Conservation (phyloP, 2,113 vertebrate genomes). For the Acanthisitta chloris region DNA sequence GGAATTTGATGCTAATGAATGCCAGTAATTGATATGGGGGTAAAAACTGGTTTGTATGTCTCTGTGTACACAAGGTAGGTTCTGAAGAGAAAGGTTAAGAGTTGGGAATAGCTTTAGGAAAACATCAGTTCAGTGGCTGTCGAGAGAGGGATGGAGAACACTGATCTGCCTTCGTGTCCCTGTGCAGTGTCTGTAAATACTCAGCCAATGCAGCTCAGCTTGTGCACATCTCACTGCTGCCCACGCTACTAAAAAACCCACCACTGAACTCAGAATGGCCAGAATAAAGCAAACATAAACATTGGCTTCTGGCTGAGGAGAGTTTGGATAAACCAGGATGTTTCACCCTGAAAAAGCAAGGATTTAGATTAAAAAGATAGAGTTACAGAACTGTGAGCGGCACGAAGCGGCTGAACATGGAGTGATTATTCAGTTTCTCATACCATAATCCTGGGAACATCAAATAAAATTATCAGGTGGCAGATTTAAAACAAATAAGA, state of each 20-base stretch:
- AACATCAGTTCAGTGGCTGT: background rate
- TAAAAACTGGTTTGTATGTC: background rate
- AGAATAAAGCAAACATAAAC: background rate
- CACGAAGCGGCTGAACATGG: background rate
- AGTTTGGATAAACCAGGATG: background rate
- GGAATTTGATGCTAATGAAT: background rate
- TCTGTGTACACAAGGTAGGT: background rate
- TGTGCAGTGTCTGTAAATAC: background rate
- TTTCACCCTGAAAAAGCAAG: background rate
- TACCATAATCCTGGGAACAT: background rate
- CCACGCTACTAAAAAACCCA: background rate
- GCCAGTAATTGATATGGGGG: background rate
- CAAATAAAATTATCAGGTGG: background rate
- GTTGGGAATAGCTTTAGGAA: background rate
- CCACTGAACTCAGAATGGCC: background rate
- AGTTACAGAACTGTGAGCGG: background rate
- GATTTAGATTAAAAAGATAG: background rate
- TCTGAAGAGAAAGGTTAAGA: background rate
- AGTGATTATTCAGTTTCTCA: background rate
- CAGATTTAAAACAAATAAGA: conserved; percentile 4
- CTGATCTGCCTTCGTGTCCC: background rate
- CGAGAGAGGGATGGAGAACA: background rate
- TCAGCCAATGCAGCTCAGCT: fast-evolving
- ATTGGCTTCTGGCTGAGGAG: background rate
- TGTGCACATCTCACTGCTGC: background rate